Evolutionary conservation across 2,797 vertebrate species (phyloP).

Genomic region (Pempheris klunzingeri): DNA sequence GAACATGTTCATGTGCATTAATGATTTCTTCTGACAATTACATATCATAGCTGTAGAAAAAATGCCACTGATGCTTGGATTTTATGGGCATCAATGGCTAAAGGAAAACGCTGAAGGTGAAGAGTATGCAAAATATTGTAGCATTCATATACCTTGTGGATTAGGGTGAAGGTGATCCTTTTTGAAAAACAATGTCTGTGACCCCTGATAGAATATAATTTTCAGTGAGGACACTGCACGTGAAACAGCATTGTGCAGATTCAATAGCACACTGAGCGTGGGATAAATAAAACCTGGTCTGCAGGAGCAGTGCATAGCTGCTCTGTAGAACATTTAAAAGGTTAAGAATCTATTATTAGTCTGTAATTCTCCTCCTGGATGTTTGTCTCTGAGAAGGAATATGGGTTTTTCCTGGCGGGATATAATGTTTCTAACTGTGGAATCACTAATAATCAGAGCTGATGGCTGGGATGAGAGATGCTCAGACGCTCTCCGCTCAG

Average conservation of each 20-base stretch:
- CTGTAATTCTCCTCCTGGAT: no score
- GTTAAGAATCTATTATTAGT: no score
- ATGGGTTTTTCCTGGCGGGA: background rate
- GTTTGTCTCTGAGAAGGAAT: conserved; percentile 15
- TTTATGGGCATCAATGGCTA: background rate
- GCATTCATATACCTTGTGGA: background rate
- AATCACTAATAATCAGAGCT: conserved; percentile 40
- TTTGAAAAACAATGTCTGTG: background rate
- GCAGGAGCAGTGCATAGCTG: background rate
- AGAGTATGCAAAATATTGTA: background rate
- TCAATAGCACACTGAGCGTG: background rate
- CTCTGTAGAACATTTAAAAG: background rate
- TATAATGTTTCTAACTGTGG: conserved; percentile 17
- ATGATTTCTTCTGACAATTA: background rate
- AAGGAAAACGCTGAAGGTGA: background rate
- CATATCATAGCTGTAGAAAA: background rate
- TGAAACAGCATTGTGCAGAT: background rate
- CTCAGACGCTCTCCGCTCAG: conserved; percentile 10
- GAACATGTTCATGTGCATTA: conserved; percentile 4
- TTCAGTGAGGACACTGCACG: background rate
- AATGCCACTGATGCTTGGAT: background rate
- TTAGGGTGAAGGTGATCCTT: background rate
- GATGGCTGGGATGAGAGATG: conserved; percentile 8
- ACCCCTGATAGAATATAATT: background rate
- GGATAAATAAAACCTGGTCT: background rate